phyloP scores from a whole-genome alignment of 1,140 invertebrate genomes.

The Drosophila nikananu region DNA sequence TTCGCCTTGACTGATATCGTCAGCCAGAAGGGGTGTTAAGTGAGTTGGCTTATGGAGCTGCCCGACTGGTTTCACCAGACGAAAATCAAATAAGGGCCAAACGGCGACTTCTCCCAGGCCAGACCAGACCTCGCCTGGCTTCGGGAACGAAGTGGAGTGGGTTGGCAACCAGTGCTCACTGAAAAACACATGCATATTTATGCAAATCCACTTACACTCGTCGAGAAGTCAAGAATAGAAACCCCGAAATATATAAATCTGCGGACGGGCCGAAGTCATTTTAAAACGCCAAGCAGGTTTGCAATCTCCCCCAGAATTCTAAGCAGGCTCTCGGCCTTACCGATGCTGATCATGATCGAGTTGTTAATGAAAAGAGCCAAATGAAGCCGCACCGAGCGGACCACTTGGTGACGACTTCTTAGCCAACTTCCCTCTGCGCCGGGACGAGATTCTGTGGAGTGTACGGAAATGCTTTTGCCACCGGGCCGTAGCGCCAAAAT shows the following conservation, averaged over 20 bases:
- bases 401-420: conserved; percentile 58
- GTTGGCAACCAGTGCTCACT: conserved; percentile 21
- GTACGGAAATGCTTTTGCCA: conserved; percentile 64
- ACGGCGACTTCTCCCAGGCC: conserved; percentile 3
- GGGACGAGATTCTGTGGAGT: conserved; percentile 31
- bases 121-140: neutral
- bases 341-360: conserved; percentile 75
- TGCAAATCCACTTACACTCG: conserved; percentile 54
- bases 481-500: conserved; percentile 41
- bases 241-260: conserved; percentile 51
- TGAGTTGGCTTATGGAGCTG: conserved; percentile 22
- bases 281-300: conserved; percentile 76
- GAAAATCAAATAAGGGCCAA: conserved; percentile 26
- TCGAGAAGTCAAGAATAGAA: conserved; percentile 52
- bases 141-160: conserved; percentile 4
- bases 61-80: conserved; percentile 30
- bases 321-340: conserved; percentile 59
- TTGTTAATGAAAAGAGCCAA: conserved; percentile 73
- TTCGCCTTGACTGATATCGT: conserved; percentile 42
- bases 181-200: conserved; percentile 50
- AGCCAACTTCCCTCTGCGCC: conserved; percentile 33
- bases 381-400: conserved; percentile 8
- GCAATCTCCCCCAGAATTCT: conserved; percentile 61
- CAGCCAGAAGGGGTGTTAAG: conserved; percentile 32
- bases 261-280: conserved; percentile 31